These are phyloP conservation scores for Conchocele bisecta DNA, from an alignment of 2,888 invertebrate species.

Conservation along the genomic window DNA sequence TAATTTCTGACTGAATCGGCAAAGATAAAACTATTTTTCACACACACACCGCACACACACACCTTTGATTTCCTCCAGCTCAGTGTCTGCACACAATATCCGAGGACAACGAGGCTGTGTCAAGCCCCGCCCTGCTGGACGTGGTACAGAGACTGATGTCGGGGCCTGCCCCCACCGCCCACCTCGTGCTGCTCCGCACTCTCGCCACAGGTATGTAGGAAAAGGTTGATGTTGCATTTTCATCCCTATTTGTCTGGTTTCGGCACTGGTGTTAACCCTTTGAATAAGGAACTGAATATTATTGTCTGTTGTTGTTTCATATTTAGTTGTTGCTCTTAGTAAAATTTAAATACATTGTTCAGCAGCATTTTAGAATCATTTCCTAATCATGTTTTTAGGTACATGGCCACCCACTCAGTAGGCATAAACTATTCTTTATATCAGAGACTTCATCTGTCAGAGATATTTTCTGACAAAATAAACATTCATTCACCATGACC, in stretches of 20 bases:
- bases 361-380: too few species aligned
- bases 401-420: too few species aligned
- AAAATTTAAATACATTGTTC: background rate
- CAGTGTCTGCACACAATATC: constrained; percentile 89
- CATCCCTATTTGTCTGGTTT: background rate
- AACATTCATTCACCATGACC: too few species aligned
- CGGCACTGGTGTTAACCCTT: too few species aligned
- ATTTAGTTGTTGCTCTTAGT: background rate
- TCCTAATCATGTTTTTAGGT: too few species aligned
- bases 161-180: constrained; percentile 31
- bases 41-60: background rate
- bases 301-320: too few species aligned
- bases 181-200: constrained; percentile 45
- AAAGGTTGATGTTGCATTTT: background rate
- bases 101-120: constrained; percentile 87
- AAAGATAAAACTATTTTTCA: background rate
- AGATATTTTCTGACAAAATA: too few species aligned
- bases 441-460: too few species aligned
- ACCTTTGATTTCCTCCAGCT: constrained; percentile 83
- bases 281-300: too few species aligned
- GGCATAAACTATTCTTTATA: too few species aligned
- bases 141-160: constrained; percentile 55
- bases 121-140: constrained; percentile 70
- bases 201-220: constrained; percentile 52
- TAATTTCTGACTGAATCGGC: too few species aligned